These are phyloP conservation scores for Eristalis pertinax DNA, from an alignment of 2,888 invertebrate genomes.

Conservation along the genomic window DNA sequence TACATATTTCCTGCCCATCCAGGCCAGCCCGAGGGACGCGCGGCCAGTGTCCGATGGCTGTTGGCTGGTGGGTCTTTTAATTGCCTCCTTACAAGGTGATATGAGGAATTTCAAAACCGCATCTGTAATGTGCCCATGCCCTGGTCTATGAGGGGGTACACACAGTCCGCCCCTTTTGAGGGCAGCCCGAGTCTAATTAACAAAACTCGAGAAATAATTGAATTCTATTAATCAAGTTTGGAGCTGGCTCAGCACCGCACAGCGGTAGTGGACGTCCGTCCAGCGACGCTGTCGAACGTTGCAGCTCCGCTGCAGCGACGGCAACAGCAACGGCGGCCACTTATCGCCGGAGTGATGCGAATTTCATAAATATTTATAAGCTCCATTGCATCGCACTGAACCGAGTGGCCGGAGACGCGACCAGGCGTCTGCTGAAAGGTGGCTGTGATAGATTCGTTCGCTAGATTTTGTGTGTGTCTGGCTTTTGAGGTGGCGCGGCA, in stretches of 20 bases:
- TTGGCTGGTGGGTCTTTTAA: conserved; percentile 50
- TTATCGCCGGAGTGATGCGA: conserved; percentile 68
- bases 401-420: conserved; percentile 1
- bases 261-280: background rate
- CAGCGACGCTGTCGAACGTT: background rate
- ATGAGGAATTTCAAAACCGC: conserved; percentile 62
- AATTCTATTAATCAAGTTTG: conserved; percentile 72
- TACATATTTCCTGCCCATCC: background rate
- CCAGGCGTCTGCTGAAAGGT: conserved; percentile 27
- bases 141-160: conserved; percentile 49
- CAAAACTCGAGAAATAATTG: conserved; percentile 70
- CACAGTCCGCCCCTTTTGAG: conserved; percentile 32
- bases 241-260: background rate
- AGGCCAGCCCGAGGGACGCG: background rate
- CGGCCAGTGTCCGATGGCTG: background rate
- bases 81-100: conserved; percentile 69
- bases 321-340: conserved; percentile 24
- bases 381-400: background rate
- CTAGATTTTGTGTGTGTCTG: conserved; percentile 42
- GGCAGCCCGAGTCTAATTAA: conserved; percentile 64
- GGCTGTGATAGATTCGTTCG: conserved; percentile 65
- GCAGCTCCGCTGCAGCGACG: background rate
- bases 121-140: conserved; percentile 49
- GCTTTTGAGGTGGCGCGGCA: background rate
- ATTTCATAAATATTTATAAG: conserved; percentile 72